A percentile compares a stretch with the other conserved stretches of the same genome.
Conservation (phyloP, 2,888 invertebrate species). For the Acanthosepion esculentum region DNA sequence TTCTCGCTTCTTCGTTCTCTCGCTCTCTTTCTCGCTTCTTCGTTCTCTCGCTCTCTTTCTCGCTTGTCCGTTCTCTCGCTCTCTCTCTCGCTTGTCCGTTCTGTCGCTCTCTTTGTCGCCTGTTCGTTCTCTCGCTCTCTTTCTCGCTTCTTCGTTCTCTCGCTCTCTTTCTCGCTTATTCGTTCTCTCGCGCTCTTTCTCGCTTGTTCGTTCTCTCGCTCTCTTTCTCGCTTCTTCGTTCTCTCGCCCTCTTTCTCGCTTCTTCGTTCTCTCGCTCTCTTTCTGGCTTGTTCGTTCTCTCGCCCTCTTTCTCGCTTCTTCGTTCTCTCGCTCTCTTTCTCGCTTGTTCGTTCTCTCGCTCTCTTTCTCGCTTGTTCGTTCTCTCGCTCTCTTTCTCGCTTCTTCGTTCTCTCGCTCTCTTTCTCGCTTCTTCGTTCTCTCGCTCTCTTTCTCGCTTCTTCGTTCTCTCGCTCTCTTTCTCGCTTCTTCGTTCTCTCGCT, state of each 20-base stretch:
- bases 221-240: not conserved
- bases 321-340: not conserved
- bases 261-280: not conserved
- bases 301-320: fast-evolving
- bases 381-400: too few species aligned
- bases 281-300: not conserved
- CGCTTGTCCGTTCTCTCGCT: too few species aligned
- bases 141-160: not conserved
- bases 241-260: not conserved
- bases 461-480: too few species aligned
- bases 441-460: not conserved
- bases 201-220: not conserved
- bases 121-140: not conserved
- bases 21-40: too few species aligned
- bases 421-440: too few species aligned
- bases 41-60: too few species aligned
- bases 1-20: too few species aligned
- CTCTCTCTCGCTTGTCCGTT: too few species aligned
- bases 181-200: not conserved
- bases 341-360: not conserved
- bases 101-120: too few species aligned
- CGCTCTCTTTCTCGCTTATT: not conserved
- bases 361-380: too few species aligned
- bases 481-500: too few species aligned
- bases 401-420: too few species aligned